A percentile compares a stretch with the other conserved stretches of the same genome.
These are phyloP conservation scores for Spheniscus humboldti DNA, from an alignment of 2,797 vertebrate genomes.

Conservation along the genomic window DNA sequence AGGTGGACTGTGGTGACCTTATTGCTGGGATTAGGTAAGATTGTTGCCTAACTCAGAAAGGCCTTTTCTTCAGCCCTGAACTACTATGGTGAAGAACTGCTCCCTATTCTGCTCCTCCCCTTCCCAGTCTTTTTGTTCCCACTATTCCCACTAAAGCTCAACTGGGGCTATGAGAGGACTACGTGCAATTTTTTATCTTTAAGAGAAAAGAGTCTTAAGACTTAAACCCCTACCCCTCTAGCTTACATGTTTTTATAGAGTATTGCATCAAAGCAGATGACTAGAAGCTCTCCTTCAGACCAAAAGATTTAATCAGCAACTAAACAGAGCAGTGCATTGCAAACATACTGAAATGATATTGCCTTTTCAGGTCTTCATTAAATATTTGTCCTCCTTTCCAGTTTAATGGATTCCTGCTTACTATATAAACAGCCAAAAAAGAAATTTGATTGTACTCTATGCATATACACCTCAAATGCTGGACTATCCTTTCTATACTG, in stretches of 20 bases:
- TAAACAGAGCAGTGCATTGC: neutral
- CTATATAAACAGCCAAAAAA: neutral
- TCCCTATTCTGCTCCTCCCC: neutral
- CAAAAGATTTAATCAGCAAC: neutral
- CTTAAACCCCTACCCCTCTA: neutral
- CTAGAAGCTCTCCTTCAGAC: neutral
- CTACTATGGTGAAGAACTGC: neutral
- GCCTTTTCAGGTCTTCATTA: neutral
- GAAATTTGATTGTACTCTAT: neutral
- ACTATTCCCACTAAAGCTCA: neutral
- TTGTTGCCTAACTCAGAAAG: neutral
- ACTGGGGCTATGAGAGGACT: neutral
- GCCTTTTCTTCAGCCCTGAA: neutral
- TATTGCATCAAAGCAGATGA: neutral
- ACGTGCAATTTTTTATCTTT: neutral
- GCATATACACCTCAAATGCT: neutral
- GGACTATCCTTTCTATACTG: neutral
- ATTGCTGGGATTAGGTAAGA: neutral
- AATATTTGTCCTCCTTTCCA: constrained; percentile 13
- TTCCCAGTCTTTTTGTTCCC: neutral
- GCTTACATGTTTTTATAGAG: neutral
- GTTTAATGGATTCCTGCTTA: constrained; percentile 4
- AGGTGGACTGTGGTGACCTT: neutral
- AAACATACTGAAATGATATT: neutral
- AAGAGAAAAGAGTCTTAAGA: neutral